Evolutionary conservation across 1,140 invertebrate genomes (phyloP), one percentile per base, ranked within the genome.

Genomic region (Ctenoplectra terminalis): DNA sequence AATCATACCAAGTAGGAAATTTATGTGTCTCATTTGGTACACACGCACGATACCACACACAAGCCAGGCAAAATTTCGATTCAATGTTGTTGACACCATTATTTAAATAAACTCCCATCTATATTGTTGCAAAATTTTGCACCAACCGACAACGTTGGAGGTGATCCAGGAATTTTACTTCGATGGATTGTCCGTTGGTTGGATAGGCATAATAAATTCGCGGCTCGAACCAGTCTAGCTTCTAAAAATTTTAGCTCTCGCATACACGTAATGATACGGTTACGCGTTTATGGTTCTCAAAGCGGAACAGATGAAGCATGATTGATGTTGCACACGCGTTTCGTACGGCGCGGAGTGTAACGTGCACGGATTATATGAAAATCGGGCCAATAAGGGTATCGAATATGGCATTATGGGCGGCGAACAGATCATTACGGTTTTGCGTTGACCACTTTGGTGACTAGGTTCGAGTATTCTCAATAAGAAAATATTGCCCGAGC

Each of bases 361-460:
- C 60, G 54, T 15, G 31, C 48, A 48, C 56, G 17, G 48, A 7
- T 80, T 60, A 23, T 64, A 9, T n/a, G 74, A 84, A 84, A 81
- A 81, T 82, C 37, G 58, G 17, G n/a, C 31, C 77, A 64, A 60
- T 50, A 58, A 56, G 70, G 48, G 31, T 58, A 81, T 66, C 37
- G 48, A 84, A 84, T 66, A n/a, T 23, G 50, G 31, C 31, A 76
- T 84, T 82, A 86, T 74, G 72, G 61, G 69, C 70, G 77, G 37
- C 40, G n/a, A 76, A 86, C 79, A 67, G 77, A 67, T 76, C 78
- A 70, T 86, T 81, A 81, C 20, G 29, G 61, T 61, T n/a, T n/a
- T 50, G 66, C 77, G 79, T 48, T 66, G 67, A 54, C 63, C 72
- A 72, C 43, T 72, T 81, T 81, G 79, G 34, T n/a, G 66, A 63